phyloP scores from a whole-genome alignment of 2,888 invertebrate species.

The Bhutanitis thaidina region DNA sequence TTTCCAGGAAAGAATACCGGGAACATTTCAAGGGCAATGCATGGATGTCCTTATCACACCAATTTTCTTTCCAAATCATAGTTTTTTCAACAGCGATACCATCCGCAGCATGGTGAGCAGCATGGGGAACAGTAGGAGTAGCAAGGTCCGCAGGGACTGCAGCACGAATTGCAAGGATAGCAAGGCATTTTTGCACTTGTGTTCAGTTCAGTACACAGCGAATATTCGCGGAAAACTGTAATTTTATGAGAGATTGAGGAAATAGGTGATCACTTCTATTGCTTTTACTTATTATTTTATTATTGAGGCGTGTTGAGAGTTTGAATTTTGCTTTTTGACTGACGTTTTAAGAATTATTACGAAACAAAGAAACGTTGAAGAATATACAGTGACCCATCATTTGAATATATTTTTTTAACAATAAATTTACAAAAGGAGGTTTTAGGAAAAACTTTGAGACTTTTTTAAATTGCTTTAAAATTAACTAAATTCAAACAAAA shows the following conservation, averaged over 20 bases:
- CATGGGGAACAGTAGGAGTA: slow-evolving; percentile 43
- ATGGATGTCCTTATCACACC: too few species aligned
- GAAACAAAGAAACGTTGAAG: slow-evolving; percentile 32
- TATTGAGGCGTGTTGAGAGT: slow-evolving; percentile 40
- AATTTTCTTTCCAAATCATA: neutral
- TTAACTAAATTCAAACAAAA: too few species aligned
- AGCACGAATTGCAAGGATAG: slow-evolving; percentile 38
- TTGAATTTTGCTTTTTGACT: slow-evolving; percentile 38
- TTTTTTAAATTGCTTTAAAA: neutral
- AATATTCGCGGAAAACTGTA: slow-evolving; percentile 4
- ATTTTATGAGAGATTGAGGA: slow-evolving; percentile 10
- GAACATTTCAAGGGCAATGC: too few species aligned
- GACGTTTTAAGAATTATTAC: neutral
- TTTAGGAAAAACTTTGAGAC: neutral
- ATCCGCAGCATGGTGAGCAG: slow-evolving; percentile 41
- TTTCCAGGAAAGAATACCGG: too few species aligned
- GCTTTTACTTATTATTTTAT: slow-evolving; percentile 24
- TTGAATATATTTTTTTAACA: slow-evolving; percentile 17
- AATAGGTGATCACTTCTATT: slow-evolving; percentile 19
- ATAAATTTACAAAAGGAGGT: neutral
- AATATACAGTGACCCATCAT: slow-evolving; percentile 16
- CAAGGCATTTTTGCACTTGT: slow-evolving; percentile 39
- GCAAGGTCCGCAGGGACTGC: slow-evolving; percentile 41
- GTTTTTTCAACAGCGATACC: slow-evolving; percentile 32
- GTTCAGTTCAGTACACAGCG: neutral